Evolutionary conservation across 2,797 vertebrate species (phyloP).

Genomic region (Selene dorsalis): DNA sequence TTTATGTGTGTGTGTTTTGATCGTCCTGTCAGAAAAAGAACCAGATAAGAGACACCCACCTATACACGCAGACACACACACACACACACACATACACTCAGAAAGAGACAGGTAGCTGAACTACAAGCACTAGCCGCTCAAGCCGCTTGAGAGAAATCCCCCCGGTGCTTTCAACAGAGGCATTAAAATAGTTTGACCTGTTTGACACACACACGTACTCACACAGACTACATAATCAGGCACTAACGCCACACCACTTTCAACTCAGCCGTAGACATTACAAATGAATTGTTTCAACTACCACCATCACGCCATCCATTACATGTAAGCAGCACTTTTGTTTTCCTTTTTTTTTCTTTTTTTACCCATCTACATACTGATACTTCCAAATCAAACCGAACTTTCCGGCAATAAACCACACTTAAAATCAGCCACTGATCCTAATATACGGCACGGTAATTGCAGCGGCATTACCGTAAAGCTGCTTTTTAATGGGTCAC

Average conservation of each 20-base stretch:
- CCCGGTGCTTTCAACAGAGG: slow-evolving; percentile 42
- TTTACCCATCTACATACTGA: slow-evolving; percentile 12
- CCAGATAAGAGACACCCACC: slow-evolving; percentile 65
- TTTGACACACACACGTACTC: slow-evolving; percentile 47
- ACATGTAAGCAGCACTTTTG: not conserved
- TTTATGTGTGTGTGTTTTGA: slow-evolving; percentile 27
- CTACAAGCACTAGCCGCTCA: slow-evolving; percentile 40
- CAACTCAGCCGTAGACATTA: slow-evolving; percentile 22
- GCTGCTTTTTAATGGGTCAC: slow-evolving; percentile 65
- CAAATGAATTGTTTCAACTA: slow-evolving; percentile 21
- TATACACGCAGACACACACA: slow-evolving; percentile 42
- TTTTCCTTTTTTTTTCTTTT: not conserved
- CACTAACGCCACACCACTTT: slow-evolving; percentile 36
- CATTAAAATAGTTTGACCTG: slow-evolving; percentile 72
- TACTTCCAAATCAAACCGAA: slow-evolving; percentile 20
- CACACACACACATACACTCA: not conserved
- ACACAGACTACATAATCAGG: slow-evolving; percentile 43
- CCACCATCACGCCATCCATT: not conserved
- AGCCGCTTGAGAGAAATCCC: slow-evolving; percentile 49
- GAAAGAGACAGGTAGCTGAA: slow-evolving; percentile 34
- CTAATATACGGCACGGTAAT: slow-evolving; percentile 58
- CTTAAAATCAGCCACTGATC: slow-evolving; percentile 48
- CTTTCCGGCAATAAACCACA: slow-evolving; percentile 38
- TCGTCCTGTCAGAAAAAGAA: slow-evolving; percentile 68
- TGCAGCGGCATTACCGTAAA: slow-evolving; percentile 64